Evolutionary conservation across 2,888 invertebrate genomes (phyloP).

Genomic region (Parthenolecanium corni): DNA sequence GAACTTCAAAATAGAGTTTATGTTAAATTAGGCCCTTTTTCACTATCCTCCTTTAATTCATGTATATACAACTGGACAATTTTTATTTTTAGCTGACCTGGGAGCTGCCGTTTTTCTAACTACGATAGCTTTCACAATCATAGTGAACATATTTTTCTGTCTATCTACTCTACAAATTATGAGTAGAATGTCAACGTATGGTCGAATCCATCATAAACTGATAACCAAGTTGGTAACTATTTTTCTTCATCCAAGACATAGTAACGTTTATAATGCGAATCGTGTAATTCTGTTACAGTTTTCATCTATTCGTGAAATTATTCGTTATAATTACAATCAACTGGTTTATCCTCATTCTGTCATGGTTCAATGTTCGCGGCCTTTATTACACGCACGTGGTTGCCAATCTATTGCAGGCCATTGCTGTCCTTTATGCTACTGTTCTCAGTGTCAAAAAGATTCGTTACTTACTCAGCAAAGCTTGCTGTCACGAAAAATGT

Average conservation of each 20-base stretch:
- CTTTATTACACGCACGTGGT: slow-evolving; percentile 62
- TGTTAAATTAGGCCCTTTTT: background rate
- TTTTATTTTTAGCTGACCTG: slow-evolving; percentile 50
- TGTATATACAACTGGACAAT: too few species aligned
- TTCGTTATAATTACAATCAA: slow-evolving; percentile 60
- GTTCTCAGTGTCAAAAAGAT: slow-evolving; percentile 67
- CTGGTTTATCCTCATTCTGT: slow-evolving; percentile 65
- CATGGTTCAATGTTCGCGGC: slow-evolving; percentile 61
- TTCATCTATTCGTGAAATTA: slow-evolving; percentile 64
- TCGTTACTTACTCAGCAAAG: slow-evolving; percentile 62
- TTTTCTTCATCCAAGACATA: slow-evolving; percentile 4
- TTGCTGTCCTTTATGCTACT: slow-evolving; percentile 63
- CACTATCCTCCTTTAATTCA: background rate
- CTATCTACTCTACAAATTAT: slow-evolving; percentile 66
- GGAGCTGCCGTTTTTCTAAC: slow-evolving; percentile 74
- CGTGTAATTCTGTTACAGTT: slow-evolving; percentile 45
- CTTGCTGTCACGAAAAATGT: slow-evolving; percentile 57
- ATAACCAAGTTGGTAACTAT: slow-evolving; percentile 56
- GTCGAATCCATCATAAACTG: slow-evolving; percentile 73
- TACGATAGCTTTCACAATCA: slow-evolving; percentile 65
- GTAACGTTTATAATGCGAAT: background rate
- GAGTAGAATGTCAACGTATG: slow-evolving; percentile 68
- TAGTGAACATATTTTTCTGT: slow-evolving; percentile 68
- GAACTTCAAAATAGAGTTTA: too few species aligned
- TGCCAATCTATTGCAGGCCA: slow-evolving; percentile 62